Evolutionary conservation across 2,797 vertebrate genomes (phyloP).

Genomic region (Apogon hyalosoma): DNA sequence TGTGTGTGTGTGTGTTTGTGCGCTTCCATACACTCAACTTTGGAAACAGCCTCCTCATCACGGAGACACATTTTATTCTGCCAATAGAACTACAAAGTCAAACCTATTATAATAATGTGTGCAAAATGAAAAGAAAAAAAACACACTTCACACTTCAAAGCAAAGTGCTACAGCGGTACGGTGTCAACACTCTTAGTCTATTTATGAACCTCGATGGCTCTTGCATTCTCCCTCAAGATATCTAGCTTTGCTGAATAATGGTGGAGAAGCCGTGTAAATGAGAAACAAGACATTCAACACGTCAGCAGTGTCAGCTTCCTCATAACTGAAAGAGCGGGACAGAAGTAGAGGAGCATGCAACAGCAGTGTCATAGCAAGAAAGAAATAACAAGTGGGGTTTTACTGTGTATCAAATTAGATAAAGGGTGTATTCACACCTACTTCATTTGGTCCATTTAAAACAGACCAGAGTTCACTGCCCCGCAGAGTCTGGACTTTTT

Average conservation of each 20-base stretch:
- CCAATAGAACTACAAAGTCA: constrained; percentile 58
- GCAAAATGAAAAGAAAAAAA: constrained; percentile 31
- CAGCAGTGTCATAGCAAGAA: too few relatives aligned
- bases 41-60: constrained; percentile 48
- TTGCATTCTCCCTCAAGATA: constrained; percentile 11
- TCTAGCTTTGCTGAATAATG: constrained; percentile 22
- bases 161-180: constrained; percentile 17
- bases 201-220: constrained; percentile 46
- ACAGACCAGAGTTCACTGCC: too few relatives aligned
- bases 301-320: constrained; percentile 26
- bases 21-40: constrained; percentile 24
- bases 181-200: constrained; percentile 29
- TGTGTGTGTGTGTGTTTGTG: constrained; percentile 8
- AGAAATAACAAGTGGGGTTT: too few relatives aligned
- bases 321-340: constrained; percentile 21
- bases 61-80: constrained; percentile 47
- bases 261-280: constrained; percentile 38
- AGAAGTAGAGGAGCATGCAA: constrained; percentile 25
- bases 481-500: too few relatives aligned
- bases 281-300: constrained; percentile 10
- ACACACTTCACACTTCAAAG: constrained; percentile 52
- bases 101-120: constrained; percentile 46
- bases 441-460: too few relatives aligned
- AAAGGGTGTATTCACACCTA: too few relatives aligned
- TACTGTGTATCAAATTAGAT: too few relatives aligned